phyloP scores from a whole-genome alignment of 2,113 vertebrate species.

The Peromyscus californicus region DNA sequence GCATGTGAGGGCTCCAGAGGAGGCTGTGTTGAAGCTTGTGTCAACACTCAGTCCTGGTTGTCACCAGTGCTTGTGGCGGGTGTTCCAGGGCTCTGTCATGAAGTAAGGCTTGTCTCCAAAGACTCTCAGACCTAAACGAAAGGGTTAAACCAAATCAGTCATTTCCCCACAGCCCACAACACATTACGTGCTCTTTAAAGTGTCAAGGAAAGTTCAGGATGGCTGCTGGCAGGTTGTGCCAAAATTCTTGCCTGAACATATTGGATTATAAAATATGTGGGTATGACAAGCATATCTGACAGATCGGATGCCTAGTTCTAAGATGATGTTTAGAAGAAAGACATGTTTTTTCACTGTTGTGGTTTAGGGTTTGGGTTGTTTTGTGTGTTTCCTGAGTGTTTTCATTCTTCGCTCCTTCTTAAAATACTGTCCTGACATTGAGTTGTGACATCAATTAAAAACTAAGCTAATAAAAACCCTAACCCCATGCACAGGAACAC shows the following conservation, averaged over 20 bases:
- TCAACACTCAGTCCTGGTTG: not conserved
- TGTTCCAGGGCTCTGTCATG: not conserved
- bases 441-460: constrained; percentile 81
- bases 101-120: constrained; percentile 32
- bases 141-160: constrained; percentile 81
- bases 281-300: constrained; percentile 87
- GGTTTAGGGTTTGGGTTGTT: constrained; percentile 75
- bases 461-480: constrained; percentile 72
- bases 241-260: constrained; percentile 90
- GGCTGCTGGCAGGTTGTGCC: constrained; percentile 86
- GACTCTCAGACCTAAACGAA: constrained; percentile 81
- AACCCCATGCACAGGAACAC: not conserved
- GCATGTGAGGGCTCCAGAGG: too few species aligned
- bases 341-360: constrained; percentile 83
- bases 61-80: not conserved
- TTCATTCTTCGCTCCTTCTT: constrained; percentile 75
- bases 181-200: constrained; percentile 86
- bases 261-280: constrained; percentile 88
- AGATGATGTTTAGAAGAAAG: constrained; percentile 86
- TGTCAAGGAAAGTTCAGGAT: constrained; percentile 92
- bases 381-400: constrained; percentile 71
- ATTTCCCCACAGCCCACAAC: constrained; percentile 57
- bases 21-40: not conserved
- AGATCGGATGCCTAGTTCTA: constrained; percentile 85
- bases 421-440: constrained; percentile 64